A percentile compares a stretch with the other conserved stretches of the same genome.
These are phyloP conservation scores for Amphipoea oculea DNA, from an alignment of 2,888 invertebrate species.

Conservation along the genomic window DNA sequence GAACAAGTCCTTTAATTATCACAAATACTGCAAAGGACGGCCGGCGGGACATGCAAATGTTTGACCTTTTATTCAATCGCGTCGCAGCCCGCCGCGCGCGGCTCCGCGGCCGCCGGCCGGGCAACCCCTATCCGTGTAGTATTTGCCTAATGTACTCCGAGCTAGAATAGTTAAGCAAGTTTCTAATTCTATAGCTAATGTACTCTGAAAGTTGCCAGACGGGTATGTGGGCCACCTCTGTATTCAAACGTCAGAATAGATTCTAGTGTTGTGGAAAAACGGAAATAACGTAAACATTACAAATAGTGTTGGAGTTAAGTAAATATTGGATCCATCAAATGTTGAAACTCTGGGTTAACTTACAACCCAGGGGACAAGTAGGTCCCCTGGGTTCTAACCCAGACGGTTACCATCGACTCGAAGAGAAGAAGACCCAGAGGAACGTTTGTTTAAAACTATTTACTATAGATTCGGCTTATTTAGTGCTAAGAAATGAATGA, in stretches of 20 bases:
- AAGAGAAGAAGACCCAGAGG: background rate
- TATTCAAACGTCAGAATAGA: background rate
- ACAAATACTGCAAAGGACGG: slow-evolving; percentile 14
- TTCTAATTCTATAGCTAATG: slow-evolving; percentile 43
- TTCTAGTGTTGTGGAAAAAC: background rate
- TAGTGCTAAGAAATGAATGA: background rate
- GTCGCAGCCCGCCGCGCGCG: background rate
- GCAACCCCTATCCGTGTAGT: slow-evolving; percentile 30
- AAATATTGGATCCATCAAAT: background rate
- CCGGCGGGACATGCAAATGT: slow-evolving; percentile 35
- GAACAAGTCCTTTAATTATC: slow-evolving; percentile 29
- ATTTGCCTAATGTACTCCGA: slow-evolving; percentile 41
- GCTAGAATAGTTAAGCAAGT: slow-evolving; percentile 46
- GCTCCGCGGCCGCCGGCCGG: too few species aligned
- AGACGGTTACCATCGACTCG: too few species aligned
- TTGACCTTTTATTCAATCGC: slow-evolving; percentile 46
- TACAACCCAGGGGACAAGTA: background rate
- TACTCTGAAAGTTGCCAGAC: slow-evolving; percentile 10
- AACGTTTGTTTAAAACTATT: background rate
- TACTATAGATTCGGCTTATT: background rate
- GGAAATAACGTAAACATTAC: background rate
- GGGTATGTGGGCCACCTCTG: slow-evolving; percentile 7
- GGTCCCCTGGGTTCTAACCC: too few species aligned
- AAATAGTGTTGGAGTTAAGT: background rate
- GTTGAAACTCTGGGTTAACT: too few species aligned